phyloP scores from a whole-genome alignment of 2,797 vertebrate genomes.

The Notolabrus celidotus region DNA sequence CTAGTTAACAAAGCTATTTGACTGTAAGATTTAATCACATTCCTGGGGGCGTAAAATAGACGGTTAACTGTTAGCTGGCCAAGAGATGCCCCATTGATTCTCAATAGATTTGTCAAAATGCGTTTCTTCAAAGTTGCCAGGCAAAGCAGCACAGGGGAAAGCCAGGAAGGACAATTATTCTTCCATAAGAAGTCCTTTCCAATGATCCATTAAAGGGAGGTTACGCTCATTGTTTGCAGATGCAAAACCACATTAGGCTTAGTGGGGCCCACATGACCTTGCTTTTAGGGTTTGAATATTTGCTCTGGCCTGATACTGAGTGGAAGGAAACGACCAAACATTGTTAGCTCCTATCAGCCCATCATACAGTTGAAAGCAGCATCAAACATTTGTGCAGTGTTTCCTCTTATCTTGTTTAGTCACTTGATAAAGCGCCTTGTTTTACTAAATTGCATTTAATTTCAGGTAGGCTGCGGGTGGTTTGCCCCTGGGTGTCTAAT shows the following conservation, averaged over 20 bases:
- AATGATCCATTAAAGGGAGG: conserved; percentile 62
- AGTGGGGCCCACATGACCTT: conserved; percentile 61
- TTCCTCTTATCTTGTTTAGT: conserved; percentile 55
- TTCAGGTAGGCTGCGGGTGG: conserved; percentile 65
- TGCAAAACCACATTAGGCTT: conserved; percentile 63
- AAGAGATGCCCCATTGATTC: conserved; percentile 57
- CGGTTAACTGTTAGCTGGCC: conserved; percentile 52
- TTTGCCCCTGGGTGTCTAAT: conserved; percentile 72
- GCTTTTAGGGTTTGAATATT: conserved; percentile 63
- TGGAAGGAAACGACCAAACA: conserved; percentile 43
- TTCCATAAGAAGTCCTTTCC: conserved; percentile 48
- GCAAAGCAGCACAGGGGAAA: conserved; percentile 45
- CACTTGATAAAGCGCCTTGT: conserved; percentile 62
- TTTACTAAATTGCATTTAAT: conserved; percentile 72
- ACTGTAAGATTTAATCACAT: conserved; percentile 63
- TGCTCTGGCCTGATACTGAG: conserved; percentile 56
- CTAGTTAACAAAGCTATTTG: conserved; percentile 56
- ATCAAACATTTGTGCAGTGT: conserved; percentile 21
- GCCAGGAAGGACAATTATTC: conserved; percentile 58
- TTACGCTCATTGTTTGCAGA: conserved; percentile 66
- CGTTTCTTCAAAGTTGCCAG: conserved; percentile 58
- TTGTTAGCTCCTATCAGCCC: conserved; percentile 50
- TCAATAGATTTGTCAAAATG: conserved; percentile 61
- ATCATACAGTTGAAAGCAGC: conserved; percentile 26
- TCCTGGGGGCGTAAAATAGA: conserved; percentile 29